Base-by-base conservation (phyloP, 2,888 invertebrate genomes). In the Rhabditoides inermis region DNA sequence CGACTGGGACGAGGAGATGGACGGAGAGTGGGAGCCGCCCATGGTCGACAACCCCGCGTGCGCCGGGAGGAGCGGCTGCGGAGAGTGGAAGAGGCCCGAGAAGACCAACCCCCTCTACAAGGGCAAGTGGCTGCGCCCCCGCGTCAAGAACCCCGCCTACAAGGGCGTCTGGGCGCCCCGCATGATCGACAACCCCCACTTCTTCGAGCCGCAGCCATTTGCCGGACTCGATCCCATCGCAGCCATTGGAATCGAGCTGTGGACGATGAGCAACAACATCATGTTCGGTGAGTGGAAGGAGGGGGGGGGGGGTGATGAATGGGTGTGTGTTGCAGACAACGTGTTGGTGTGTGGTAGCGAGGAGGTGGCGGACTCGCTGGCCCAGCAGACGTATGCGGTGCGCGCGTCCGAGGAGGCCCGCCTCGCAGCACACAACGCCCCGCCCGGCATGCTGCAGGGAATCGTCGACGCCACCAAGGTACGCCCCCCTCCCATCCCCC, bases 1-100 rank as follows among this genome's bases (percentile, higher is more conserved):
- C 0, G 95, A 98, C 79, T 98, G 95, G 92, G 95, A 98, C 78
- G 84, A 86, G 20, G 92, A 94, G 63, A 95, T 95, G 86, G 98
- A 98, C 79, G 98, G 98, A 1, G 87, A 88, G 76, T 99, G 95
- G 95, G 95, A 95, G 78, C 85, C 95, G 3, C 90, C 94, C 0
- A 82, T 88, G 51, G 59, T 64, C 39, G 61, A 64, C 49, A 64
- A 64, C 49, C 61, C 60, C 12, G 44, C 39, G 7, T 64, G 64
- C 44, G 58, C 58, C 63, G 82, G 79, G 10, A 85, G 84, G 5
- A 83, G 86, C 2, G 95, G 98, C 15, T 98, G 98, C 80, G 98
- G 98, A 0, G 80, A 81, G 40, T 98, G 95, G 90, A 84, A 84
- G 61, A 83, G 87, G 20, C 79, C 82, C 2, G 71, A 79, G 69